Evolutionary conservation across 2,113 vertebrate species (phyloP).

Genomic region (Piprites chloris): DNA sequence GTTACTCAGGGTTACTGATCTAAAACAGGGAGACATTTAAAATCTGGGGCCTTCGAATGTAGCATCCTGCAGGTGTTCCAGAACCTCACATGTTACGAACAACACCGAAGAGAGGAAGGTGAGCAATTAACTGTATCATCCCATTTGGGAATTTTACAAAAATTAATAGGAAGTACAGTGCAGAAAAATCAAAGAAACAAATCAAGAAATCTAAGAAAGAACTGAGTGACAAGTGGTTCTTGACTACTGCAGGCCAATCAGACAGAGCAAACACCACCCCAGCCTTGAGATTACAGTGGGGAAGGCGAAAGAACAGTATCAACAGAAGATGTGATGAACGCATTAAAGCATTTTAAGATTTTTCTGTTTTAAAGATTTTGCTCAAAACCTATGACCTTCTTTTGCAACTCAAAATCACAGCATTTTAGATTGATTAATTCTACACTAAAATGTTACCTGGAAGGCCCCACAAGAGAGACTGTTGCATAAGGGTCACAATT

Average conservation of each 20-base stretch:
- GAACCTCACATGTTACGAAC: background rate
- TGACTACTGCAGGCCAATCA: background rate
- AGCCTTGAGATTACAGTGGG: background rate
- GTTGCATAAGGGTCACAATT: conserved; percentile 95
- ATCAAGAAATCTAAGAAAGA: background rate
- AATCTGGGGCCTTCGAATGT: background rate
- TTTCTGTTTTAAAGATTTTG: background rate
- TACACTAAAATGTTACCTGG: conserved; percentile 80
- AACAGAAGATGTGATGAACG: rapidly evolving
- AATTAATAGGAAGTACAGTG: background rate
- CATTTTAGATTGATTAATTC: background rate
- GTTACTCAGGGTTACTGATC: background rate
- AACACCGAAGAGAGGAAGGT: background rate
- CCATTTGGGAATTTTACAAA: background rate
- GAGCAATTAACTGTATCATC: background rate
- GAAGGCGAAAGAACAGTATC: background rate
- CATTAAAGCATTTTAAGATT: background rate
- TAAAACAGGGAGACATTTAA: background rate
- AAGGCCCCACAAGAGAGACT: conserved; percentile 90
- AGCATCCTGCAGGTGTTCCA: background rate
- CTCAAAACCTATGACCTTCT: background rate
- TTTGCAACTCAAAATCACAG: background rate
- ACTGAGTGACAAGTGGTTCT: background rate
- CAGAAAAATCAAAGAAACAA: no score
- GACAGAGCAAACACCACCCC: background rate